Evolutionary conservation across 2,797 vertebrate species (phyloP), one percentile per base, ranked within the genome.

Genomic region (Rachycentron canadum): DNA sequence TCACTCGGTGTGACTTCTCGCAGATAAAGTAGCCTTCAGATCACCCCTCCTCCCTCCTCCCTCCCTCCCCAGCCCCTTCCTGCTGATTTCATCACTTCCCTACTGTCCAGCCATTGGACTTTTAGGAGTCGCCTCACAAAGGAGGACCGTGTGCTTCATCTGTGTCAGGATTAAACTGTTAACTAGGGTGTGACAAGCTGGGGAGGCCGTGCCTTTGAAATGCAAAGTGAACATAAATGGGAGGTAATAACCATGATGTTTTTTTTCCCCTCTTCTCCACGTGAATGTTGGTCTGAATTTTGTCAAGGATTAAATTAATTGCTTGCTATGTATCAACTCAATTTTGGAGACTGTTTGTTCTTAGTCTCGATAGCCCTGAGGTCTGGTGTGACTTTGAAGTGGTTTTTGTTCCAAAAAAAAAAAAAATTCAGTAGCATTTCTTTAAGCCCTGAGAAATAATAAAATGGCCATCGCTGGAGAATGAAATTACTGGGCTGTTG

Each of bases 141-240:
- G 76, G 71, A 80, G 50, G 69, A 38, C 79, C 25, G 38, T 79
- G 86, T 82, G 70, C 84, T 87, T 83, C 85, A 84, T 79, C 78
- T 70, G n/a, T 86, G 75, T 85, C 82, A 64, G 83, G 84, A 91
- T 89, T 92, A 88, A 93, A 92, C 67, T 80, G 86, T 89, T 92
- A 91, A 92, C 89, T 76, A 79, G 82, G 68, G 79, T 92, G 89
- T 91, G 78, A 90, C 86, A 88, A 89, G 86, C 80, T 79, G 81
- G 70, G 78, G 78, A 86, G 70, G 75, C 77, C 21, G 19, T 71
- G 69, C 83, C 84, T 93, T 93, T 93, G 91, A 93, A 91, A 92
- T 93, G 91, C 88, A 91, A 92, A 92, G 78, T 74, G 75, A 78
- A 88, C 88, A 85, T 86, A 83, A 91, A 87, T 81, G 65, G 80